Base-by-base conservation (phyloP, 2,113 vertebrate genomes). In the Anser cygnoides region DNA sequence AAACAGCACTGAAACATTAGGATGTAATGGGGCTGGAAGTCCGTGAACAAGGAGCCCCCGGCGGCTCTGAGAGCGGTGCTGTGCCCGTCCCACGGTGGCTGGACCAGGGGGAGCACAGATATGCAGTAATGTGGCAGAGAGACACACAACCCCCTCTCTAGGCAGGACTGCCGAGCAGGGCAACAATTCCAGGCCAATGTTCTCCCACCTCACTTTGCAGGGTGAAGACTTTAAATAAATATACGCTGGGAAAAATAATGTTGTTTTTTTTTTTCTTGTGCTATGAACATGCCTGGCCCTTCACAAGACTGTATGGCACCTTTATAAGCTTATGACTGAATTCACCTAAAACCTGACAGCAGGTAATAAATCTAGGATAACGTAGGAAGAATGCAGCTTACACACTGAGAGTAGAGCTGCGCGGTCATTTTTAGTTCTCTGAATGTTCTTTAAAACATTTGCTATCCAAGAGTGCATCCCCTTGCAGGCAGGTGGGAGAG, bases 391-490 rank as follows among this genome's bases (percentile, higher is more conserved):
- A 7, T 7, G 13, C 76, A 52, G 49, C 37, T 90, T 44, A 54
- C 29, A 9, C 29, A 6, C 49, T 35, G 21, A 21, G 71, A 76
- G 43, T 63, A 55, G 67, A 59, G 31, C 50, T 71, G 35, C 74
- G 11, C 1, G 3, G 50, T 66, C 26, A 15, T 78, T 74, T 87
- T 91, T 65, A 52, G 58, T 33, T 87, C 44, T 77, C 57, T 49
- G 35, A 70, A 57, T 58, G 28, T 55, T 91, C 81, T 82, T 94
- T 44, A 58, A 78, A 66, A n/a, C 37, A 43, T 87, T 94, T 96
- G 41, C 31, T 94, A 2, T 80, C 88, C 78, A 81, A 21, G 55
- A 28, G 44, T 71, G 29, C 26, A 9, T 78, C 50, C 72, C 44
- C 52, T 84, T 75, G 61, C 49, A 92, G 37, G 65, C 81, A 84